Evolutionary conservation across 1,140 invertebrate genomes (phyloP).

Genomic region (Mizuhopecten yessoensis): DNA sequence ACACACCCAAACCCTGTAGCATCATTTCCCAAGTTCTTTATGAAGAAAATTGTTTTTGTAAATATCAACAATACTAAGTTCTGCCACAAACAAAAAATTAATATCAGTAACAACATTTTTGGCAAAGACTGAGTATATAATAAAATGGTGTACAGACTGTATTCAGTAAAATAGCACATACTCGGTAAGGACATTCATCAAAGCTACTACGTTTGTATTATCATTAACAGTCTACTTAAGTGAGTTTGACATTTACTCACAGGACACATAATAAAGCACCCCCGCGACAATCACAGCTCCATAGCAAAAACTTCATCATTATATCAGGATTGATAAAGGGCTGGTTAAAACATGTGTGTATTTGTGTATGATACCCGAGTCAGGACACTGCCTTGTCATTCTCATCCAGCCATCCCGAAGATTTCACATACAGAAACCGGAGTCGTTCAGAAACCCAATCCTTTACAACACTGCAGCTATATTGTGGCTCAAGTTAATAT

Average conservation of each 20-base stretch:
- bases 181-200: too few relatives aligned
- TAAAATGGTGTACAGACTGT: background rate
- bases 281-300: background rate
- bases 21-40: background rate
- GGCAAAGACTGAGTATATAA: too few relatives aligned
- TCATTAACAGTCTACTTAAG: background rate
- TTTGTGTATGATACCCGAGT: background rate
- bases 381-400: background rate
- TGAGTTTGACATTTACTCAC: background rate
- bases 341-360: background rate
- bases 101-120: too few relatives aligned
- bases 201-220: too few relatives aligned
- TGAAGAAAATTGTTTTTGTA: background rate
- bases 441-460: slow-evolving; percentile 29
- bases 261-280: too few relatives aligned
- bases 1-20: too few relatives aligned
- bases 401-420: background rate
- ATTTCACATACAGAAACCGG: slow-evolving; percentile 1
- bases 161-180: background rate
- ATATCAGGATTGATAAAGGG: background rate
- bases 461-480: background rate
- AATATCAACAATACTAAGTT: background rate
- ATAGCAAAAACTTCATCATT: background rate
- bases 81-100: too few relatives aligned
- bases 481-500: slow-evolving; percentile 20